A percentile compares a stretch with the other conserved stretches of the same genome.
Evolutionary conservation across 2,113 vertebrate genomes (phyloP).

Genomic region (Pteropus alecto): DNA sequence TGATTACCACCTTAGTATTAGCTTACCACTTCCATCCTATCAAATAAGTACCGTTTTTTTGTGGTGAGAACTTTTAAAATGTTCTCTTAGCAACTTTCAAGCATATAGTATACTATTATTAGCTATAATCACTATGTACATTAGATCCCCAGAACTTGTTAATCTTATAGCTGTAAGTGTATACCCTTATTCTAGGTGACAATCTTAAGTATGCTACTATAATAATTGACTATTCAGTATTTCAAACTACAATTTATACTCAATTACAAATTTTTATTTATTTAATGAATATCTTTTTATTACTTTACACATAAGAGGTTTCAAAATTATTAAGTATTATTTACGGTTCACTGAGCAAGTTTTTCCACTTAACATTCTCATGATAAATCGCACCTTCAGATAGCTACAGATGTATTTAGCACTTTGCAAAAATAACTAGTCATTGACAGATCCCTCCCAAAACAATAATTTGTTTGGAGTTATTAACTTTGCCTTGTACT

Average conservation of each 20-base stretch:
- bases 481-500: background rate
- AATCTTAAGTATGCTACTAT: background rate
- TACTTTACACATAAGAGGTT: background rate
- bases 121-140: background rate
- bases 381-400: background rate
- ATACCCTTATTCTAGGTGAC: background rate
- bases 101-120: background rate
- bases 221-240: background rate
- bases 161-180: background rate
- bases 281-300: background rate
- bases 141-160: background rate
- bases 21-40: background rate
- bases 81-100: background rate
- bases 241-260: conserved; percentile 18
- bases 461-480: background rate
- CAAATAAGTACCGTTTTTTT: background rate
- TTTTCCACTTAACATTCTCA: background rate
- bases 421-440: background rate
- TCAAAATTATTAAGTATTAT: background rate
- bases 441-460: background rate
- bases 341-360: background rate
- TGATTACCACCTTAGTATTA: background rate
- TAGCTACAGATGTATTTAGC: background rate
- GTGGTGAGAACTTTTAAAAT: background rate
- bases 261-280: conserved; percentile 20